phyloP scores from a whole-genome alignment of 2,797 vertebrate species.

The Onychomys leucogaster region DNA sequence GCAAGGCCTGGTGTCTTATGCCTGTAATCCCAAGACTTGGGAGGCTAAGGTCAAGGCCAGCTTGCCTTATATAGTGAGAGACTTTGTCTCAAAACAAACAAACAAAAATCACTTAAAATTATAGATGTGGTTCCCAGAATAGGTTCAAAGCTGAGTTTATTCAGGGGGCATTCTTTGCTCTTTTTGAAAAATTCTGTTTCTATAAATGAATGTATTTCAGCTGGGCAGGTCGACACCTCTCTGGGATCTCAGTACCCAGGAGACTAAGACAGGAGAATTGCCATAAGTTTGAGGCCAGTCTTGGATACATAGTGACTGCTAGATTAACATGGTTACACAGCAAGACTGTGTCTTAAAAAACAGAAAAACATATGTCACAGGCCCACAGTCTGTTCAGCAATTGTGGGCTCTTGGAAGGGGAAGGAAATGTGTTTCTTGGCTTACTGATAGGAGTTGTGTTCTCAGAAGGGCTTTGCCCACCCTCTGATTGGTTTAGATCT shows the following conservation, averaged over 20 bases:
- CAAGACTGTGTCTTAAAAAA: neutral
- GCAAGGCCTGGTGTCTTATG: neutral
- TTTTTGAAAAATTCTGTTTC: neutral
- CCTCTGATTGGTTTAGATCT: neutral
- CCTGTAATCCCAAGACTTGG: neutral
- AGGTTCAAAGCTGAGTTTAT: neutral
- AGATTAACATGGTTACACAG: neutral
- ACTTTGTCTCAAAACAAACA: neutral
- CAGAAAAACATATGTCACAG: neutral
- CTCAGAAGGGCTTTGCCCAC: constrained; percentile 26
- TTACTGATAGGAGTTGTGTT: neutral
- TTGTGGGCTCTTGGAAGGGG: neutral
- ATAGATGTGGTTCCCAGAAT: neutral
- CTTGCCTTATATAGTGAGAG: neutral
- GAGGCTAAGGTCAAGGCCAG: neutral
- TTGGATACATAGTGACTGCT: neutral
- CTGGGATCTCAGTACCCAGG: neutral
- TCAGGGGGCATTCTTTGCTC: neutral
- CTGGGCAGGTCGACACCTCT: neutral
- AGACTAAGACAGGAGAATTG: neutral
- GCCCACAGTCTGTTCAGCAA: neutral
- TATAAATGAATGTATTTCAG: neutral
- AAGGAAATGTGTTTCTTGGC: constrained; percentile 13
- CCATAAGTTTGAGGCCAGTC: neutral
- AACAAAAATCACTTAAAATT: neutral